Evolutionary conservation across 2,888 invertebrate species (phyloP), one percentile per base, ranked within the genome.

Genomic region (Xylocampa areola): DNA sequence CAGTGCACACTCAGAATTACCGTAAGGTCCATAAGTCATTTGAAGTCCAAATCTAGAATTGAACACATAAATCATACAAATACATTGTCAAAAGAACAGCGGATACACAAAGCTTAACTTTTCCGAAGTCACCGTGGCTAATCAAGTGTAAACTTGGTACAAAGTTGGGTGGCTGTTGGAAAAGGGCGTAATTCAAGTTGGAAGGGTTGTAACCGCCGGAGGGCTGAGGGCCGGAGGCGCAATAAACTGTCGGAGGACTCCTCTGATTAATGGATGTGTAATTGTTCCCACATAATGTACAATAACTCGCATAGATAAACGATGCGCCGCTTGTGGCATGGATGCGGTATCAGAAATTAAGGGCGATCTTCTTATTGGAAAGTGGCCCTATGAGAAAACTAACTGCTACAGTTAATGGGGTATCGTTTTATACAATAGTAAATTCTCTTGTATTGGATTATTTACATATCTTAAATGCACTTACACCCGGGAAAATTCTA

Each of bases 281-380:
- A 91, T 91, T 91, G 89, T 88, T 89, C 88, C 89, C 87, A 89
- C 88, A 90, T 89, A 89, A 89, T 90, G 88, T 89, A 88, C 85
- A 85, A 86, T 87, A 87, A 84, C 85, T 84, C 74, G 80, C 65
- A 84, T 84, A 85, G 86, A 87, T 86, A 84, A 84, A 84, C 75
- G 74, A 64, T 69, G 68, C 32, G 57, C 33, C n/a, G 30, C 25
- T 41, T 69, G 61, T 60, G 51, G 54, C 58, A 66, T 50, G 41
- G 65, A 70, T 66, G 43, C 40, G 57, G 44, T 39, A 43, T 58
- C 36, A 29, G 14, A 30, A 58, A 19, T 30, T 13, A 5, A n/a
- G 10, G 23, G 0, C 4, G 1, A 4, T 8, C 14, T 14, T 53
- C 29, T 21, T 5, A 10, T 19, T 14, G 4, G 33, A 21, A 2